Evolutionary conservation across 2,888 invertebrate genomes (phyloP), one percentile per base, ranked within the genome.

Genomic region (Buathra laborator): DNA sequence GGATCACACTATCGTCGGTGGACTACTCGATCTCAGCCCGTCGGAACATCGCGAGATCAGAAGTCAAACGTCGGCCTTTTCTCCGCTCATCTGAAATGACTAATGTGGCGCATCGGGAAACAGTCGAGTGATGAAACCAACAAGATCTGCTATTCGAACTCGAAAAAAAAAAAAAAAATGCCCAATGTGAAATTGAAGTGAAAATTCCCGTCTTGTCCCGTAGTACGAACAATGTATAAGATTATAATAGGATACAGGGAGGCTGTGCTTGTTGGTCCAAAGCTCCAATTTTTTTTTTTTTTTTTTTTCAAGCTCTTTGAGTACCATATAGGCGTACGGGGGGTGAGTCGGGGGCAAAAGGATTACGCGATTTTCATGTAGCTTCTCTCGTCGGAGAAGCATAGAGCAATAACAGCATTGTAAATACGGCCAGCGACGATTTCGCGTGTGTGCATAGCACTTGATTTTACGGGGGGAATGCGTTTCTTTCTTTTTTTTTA

Each of bases 1-100:
- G 78, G 93, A 92, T 32, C 91, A 92, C 68, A 88, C 86, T 48
- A 86, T 88, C 72, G 90, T 89, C 81, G 89, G 90, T 6, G 93
- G 92, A 5, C 68, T 94, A 62, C 87, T 94, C 43, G 94, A 94
- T 83, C 92, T 94, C 59, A 94, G 94, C 70, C 92, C 93, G 86
- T 89, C 93, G 88, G 94, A 94, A 66, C 92, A 93, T 81, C 89
- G 93, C 3, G 93, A 93, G 79, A 93, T 93, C 85, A 90, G 93
- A 81, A 94, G 95, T 90, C 95, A 96, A 92, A 95, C 95, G 53
- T 95, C 96, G 5, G 97, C 97, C 9, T 97, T 97, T 92, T 96
- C 97, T 1, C 97, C 97, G 5, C 94, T 97, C 95, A 86, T 94
- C 91, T 93, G 92, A 37, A 24, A 88, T 83, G 44, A 14, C n/a